These are phyloP conservation scores for Priocnemis perturbator DNA, from an alignment of 2,888 invertebrate species.

Conservation along the genomic window DNA sequence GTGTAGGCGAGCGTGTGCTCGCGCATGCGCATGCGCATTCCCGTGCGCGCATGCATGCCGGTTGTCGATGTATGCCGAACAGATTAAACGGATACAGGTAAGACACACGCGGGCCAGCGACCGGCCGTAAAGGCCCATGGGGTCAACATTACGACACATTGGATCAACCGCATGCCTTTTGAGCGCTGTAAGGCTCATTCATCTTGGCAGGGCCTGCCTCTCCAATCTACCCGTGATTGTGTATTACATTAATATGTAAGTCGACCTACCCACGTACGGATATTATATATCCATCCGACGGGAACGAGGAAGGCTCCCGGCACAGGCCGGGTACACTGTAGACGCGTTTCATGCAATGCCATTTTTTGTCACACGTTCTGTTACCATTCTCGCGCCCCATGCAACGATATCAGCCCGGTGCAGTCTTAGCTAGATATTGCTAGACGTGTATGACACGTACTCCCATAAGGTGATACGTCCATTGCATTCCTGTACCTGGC, in stretches of 20 bases:
- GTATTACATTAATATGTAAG: constrained; percentile 62
- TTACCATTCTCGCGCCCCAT: too few species aligned
- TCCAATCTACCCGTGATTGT: constrained; percentile 57
- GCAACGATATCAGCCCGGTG: too few species aligned
- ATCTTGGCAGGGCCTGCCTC: constrained; percentile 49
- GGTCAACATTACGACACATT: constrained; percentile 64
- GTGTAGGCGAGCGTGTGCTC: constrained; percentile 52
- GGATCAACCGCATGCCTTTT: constrained; percentile 62
- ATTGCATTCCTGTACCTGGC: too few species aligned
- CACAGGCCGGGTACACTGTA: too few species aligned
- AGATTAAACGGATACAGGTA: constrained; percentile 56
- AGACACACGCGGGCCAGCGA: constrained; percentile 35
- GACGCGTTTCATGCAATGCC: too few species aligned
- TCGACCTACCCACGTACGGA: constrained; percentile 52
- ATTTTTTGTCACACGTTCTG: too few species aligned
- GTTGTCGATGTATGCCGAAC: constrained; percentile 59
- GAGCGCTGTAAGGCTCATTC: constrained; percentile 53
- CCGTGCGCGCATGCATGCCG: constrained; percentile 52
- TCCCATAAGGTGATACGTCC: too few species aligned
- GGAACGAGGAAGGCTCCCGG: constrained; percentile 12
- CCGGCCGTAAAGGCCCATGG: constrained; percentile 46
- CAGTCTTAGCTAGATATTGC: too few species aligned
- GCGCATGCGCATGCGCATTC: constrained; percentile 50
- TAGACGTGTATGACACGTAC: too few species aligned
- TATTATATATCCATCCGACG: constrained; percentile 39